Conservation (phyloP, 2,888 invertebrate species). For the Mesorhabditis belari region DNA sequence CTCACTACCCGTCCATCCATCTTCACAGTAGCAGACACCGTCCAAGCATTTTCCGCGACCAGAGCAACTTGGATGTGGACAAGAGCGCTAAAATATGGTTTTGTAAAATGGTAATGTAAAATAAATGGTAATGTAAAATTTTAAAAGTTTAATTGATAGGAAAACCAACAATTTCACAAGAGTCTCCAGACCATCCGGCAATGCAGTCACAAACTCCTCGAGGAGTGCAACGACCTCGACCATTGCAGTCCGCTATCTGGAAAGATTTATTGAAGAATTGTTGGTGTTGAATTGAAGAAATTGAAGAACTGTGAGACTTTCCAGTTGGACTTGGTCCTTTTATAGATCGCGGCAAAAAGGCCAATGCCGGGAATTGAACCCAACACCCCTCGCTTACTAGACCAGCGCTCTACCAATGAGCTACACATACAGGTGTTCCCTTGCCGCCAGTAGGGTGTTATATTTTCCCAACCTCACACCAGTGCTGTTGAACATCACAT, state of each 20-base stretch:
- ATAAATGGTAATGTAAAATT: neutral
- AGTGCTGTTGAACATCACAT: constrained; percentile 84
- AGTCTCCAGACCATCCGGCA: constrained; percentile 41
- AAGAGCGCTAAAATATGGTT: constrained; percentile 10
- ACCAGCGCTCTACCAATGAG: no score
- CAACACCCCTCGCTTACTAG: constrained; percentile 82
- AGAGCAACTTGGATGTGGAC: constrained; percentile 75
- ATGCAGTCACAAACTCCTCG: constrained; percentile 88
- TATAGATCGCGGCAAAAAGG: no score
- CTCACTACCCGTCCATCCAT: constrained; percentile 88
- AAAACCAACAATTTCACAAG: constrained; percentile 23
- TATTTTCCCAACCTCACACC: constrained; percentile 73
- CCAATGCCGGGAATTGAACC: constrained; percentile 76
- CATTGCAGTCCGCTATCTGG: constrained; percentile 86
- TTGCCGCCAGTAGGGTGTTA: no score
- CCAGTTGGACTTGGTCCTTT: no score
- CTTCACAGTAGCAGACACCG: constrained; percentile 83
- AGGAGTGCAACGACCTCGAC: constrained; percentile 79
- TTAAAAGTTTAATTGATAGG: neutral
- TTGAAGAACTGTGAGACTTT: no score
- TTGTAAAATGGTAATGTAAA: neutral
- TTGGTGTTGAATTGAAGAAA: no score
- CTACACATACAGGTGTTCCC: no score
- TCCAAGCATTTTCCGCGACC: constrained; percentile 89
- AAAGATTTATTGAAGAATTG: no score